phyloP scores from a whole-genome alignment of 1,140 invertebrate genomes.

The Homalodisca vitripennis region DNA sequence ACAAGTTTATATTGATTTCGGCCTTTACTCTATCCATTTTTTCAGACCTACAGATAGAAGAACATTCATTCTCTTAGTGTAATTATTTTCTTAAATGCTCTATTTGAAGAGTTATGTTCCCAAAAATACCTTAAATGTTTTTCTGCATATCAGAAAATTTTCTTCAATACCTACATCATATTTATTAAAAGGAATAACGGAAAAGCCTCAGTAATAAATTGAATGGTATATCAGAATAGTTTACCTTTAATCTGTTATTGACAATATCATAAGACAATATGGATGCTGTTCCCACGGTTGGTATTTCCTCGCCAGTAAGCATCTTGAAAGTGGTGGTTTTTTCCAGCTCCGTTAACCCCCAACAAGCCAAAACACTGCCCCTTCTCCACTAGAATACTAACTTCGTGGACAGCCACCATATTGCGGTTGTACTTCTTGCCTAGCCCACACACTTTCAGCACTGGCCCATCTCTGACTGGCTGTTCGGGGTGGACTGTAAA shows the following conservation, averaged over 20 bases:
- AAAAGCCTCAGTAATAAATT: too few relatives aligned
- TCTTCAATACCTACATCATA: too few relatives aligned
- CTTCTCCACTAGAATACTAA: slow-evolving; percentile 63
- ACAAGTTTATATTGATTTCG: too few relatives aligned
- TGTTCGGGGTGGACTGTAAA: not conserved
- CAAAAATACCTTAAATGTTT: too few relatives aligned
- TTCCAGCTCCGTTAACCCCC: slow-evolving; percentile 81
- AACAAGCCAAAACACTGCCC: slow-evolving; percentile 89
- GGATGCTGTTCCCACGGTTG: slow-evolving; percentile 33
- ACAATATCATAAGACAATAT: slow-evolving; percentile 27
- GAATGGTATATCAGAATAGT: too few relatives aligned
- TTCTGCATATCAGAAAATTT: too few relatives aligned
- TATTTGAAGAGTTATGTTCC: too few relatives aligned
- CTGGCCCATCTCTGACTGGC: not conserved
- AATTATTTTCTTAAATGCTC: too few relatives aligned
- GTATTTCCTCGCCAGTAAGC: slow-evolving; percentile 65
- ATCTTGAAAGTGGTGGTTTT: slow-evolving; percentile 88
- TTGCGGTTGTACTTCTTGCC: slow-evolving; percentile 33
- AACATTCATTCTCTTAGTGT: too few relatives aligned
- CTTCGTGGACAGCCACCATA: slow-evolving; percentile 62
- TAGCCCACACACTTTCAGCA: slow-evolving; percentile 34
- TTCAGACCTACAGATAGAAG: too few relatives aligned
- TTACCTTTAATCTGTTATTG: slow-evolving; percentile 27
- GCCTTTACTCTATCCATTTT: too few relatives aligned
- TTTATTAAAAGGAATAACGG: too few relatives aligned